Evolutionary conservation across 53 echinoderm and acorn worm species (phyloP), one percentile per base, ranked within the genome.

Genomic region (Astropecten irregularis): DNA sequence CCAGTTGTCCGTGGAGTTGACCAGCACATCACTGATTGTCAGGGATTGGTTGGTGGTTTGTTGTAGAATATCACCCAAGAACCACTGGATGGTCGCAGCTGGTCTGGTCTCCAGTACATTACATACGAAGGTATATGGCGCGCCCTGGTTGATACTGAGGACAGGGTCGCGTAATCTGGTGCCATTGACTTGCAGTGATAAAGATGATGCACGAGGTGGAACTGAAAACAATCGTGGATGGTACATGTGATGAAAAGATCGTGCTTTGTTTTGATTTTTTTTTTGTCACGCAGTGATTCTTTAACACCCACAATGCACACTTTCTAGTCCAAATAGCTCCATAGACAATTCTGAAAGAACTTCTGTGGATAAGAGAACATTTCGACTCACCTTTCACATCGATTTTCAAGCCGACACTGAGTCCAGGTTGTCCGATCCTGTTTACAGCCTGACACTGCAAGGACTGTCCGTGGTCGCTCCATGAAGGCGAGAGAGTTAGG

Each of bases 311-410:
- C n/a, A n/a, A n/a, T n/a, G n/a, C n/a, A n/a, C n/a, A n/a, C n/a
- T n/a, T n/a, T n/a, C n/a, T n/a, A n/a, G n/a, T n/a, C n/a, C n/a
- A n/a, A n/a, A n/a, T n/a, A n/a, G n/a, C n/a, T n/a, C n/a, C n/a
- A n/a, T n/a, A n/a, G n/a, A n/a, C n/a, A n/a, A n/a, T n/a, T n/a
- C n/a, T n/a, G n/a, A n/a, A n/a, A n/a, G n/a, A n/a, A n/a, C n/a
- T n/a, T n/a, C n/a, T 54, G 8, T 54, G 7, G 3, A 8, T 54
- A 7, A 54, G 8, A 54, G 54, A 8, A 8, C 0, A 15, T 8
- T 56, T 26, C 8, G 6, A 44, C 42, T 40, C 20, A 68, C 68
- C 68, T 68, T 68, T 46, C 42, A 68, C 47, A 26, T 68, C 44
- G 3, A 68, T 30, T 4, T 11, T 46, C 14, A 28, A 23, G 27